Evolutionary conservation across 2,888 invertebrate genomes (phyloP).

Genomic region (Chromoteleia sp.): DNA sequence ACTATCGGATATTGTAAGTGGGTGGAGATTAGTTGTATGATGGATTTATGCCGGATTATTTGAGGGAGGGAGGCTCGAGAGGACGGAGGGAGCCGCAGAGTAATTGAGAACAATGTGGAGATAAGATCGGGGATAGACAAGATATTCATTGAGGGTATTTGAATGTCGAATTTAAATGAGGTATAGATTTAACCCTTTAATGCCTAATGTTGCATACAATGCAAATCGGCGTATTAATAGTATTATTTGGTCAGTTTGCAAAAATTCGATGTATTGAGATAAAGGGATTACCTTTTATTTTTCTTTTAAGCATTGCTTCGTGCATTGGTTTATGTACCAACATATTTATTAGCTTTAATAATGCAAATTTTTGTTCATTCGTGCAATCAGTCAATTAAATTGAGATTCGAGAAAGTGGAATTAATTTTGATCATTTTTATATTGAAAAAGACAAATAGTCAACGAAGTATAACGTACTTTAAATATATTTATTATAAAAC

Average conservation of each 20-base stretch:
- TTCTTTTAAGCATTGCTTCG: not conserved
- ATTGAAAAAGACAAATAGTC: no score
- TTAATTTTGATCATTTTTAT: no score
- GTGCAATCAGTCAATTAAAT: conserved; percentile 1
- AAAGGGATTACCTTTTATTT: conserved; percentile 39
- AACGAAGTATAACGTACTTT: no score
- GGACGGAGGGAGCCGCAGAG: conserved; percentile 35
- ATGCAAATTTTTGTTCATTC: no score
- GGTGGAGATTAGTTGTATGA: conserved; percentile 54
- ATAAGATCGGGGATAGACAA: conserved; percentile 62
- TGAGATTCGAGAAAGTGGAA: not conserved
- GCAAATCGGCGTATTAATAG: conserved; percentile 53
- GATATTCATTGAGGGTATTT: conserved; percentile 63
- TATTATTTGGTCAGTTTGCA: conserved; percentile 41
- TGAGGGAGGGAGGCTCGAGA: not conserved
- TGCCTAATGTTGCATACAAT: conserved; percentile 61
- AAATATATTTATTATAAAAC: no score
- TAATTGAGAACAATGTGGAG: conserved; percentile 66
- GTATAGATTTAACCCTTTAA: conserved; percentile 57
- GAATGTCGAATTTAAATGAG: conserved; percentile 65
- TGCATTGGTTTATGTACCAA: conserved; percentile 23
- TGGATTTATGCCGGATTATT: conserved; percentile 55
- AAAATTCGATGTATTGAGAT: conserved; percentile 46
- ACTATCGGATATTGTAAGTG: conserved; percentile 40
- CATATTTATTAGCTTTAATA: no score